These are phyloP conservation scores for Lithobates sylvaticus DNA, from an alignment of 2,797 vertebrate species.

Conservation along the genomic window DNA sequence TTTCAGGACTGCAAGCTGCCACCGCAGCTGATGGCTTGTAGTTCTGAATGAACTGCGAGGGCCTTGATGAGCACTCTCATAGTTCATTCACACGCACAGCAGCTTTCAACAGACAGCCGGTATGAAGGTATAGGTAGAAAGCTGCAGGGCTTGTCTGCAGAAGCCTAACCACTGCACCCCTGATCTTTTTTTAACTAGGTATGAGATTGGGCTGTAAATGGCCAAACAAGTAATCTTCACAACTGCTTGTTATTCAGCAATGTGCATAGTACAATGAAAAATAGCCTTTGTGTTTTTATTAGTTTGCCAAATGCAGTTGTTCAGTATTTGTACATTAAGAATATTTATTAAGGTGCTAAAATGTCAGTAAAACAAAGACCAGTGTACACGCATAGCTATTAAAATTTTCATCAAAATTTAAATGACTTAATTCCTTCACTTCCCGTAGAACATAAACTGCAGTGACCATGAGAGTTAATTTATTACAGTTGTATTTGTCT, in stretches of 20 bases:
- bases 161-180: no score
- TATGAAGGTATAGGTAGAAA: no score
- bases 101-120: no score
- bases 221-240: no score
- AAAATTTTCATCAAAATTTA: not conserved
- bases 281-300: not conserved
- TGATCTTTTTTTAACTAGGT: no score
- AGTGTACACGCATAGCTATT: not conserved
- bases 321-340: not conserved
- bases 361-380: not conserved
- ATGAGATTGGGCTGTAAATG: no score
- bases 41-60: no score
- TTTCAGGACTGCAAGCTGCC: no score
- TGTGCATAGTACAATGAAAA: not conserved
- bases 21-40: no score
- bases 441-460: not conserved
- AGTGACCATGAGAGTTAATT: not conserved
- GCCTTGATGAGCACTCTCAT: no score
- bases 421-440: conserved; percentile 2
- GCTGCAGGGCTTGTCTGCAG: no score
- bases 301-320: not conserved
- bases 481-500: not conserved
- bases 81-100: no score
- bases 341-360: not conserved
- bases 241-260: not conserved